Conservation (phyloP, 2,888 invertebrate genomes). For the Eremobia ochroleuca region DNA sequence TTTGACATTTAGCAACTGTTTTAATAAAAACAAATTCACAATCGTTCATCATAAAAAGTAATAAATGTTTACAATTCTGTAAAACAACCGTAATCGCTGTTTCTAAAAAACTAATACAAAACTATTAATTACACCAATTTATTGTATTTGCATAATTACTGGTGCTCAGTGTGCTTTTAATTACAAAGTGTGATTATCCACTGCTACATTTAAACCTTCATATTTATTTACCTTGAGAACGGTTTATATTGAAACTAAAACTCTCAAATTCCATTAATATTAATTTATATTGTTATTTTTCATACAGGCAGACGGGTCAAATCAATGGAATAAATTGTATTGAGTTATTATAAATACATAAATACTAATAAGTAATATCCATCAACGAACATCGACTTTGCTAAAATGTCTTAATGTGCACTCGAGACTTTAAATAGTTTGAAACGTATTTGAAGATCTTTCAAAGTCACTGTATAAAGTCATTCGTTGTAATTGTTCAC, state of each 20-base stretch:
- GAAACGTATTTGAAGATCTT: conserved; percentile 42
- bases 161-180: conserved; percentile 57
- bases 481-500: conserved; percentile 40
- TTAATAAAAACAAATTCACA: conserved; percentile 53
- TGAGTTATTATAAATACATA: conserved; percentile 47
- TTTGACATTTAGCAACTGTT: conserved; percentile 47
- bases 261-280: conserved; percentile 54
- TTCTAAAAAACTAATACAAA: conserved; percentile 40
- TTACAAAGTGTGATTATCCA: conserved; percentile 53
- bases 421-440: conserved; percentile 27
- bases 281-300: conserved; percentile 65
- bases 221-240: conserved; percentile 60
- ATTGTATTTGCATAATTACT: conserved; percentile 67
- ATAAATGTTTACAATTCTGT: conserved; percentile 47
- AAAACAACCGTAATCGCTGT: conserved; percentile 44
- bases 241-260: conserved; percentile 48
- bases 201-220: conserved; percentile 60
- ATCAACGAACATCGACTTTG: conserved; percentile 39
- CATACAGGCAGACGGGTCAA: conserved; percentile 49
- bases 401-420: conserved; percentile 34
- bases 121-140: conserved; percentile 64
- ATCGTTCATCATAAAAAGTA: conserved; percentile 31
- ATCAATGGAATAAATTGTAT: conserved; percentile 51
- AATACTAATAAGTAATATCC: conserved; percentile 49
- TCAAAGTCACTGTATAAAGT: conserved; percentile 41